Evolutionary conservation across 1,140 invertebrate species (phyloP), one percentile per base, ranked within the genome.

Genomic region (Semibalanus balanoides): DNA sequence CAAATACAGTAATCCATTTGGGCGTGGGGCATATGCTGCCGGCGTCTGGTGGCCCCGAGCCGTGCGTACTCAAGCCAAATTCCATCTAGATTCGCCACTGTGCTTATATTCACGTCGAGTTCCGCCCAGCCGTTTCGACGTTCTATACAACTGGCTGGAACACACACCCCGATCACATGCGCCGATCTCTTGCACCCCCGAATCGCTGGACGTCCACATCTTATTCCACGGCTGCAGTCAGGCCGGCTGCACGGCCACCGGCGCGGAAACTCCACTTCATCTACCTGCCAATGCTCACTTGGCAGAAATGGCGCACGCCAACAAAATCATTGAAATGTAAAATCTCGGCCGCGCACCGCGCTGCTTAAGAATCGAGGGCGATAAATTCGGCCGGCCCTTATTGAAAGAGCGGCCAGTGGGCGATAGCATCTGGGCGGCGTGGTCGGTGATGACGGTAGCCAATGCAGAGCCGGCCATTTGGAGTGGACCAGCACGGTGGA

Each of bases 251-350:
- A 1, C 51, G 11, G 51, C 51, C 35, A 3, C 51, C 22, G 22
- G 51, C 22, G 11, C 22, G 51, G 51, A 64, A 64, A 64, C 14
- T 1, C 51, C 51, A 64, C 51, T 25, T 64, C 51, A 64, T 64
- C 22, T 25, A 64, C 51, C 51, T 64, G 51, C 51, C 51, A 64
- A 25, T 64, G 51, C 51, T 19, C 51, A 11, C 51, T 11, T 25
- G 51, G 22, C 14, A 25, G 22, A 64, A 64, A 25, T 64, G 51
- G 51, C 22, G 51, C 51, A 19, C 51, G 51, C 51, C 51, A 64
- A 64, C 51, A 64, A 64, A 64, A 64, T 64, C 51, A 64, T 64
- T 64, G 51, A 64, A 64, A 64, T 64, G 51, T 64, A 64, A 64
- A 64, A 64, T 64, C 51, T 64, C 51, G 51, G 51, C 51, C 51